A percentile compares a stretch with the other conserved stretches of the same genome.
Conservation (phyloP, 64 coral and sea anemone species). For the Montipora sp. region DNA sequence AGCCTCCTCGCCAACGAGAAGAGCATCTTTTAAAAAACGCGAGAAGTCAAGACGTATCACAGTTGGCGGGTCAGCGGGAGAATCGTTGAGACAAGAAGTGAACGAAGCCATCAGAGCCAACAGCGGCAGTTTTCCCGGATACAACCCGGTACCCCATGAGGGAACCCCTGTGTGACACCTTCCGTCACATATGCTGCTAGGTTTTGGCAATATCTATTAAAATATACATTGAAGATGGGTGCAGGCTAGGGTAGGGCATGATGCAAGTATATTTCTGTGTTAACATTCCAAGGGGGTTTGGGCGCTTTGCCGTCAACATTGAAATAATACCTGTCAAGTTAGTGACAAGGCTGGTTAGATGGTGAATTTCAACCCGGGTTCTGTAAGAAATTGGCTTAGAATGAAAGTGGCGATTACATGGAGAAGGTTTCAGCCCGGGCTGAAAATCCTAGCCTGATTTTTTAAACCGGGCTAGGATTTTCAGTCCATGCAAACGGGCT, state of each 20-base stretch:
- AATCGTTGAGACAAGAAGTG: conserved; percentile 17
- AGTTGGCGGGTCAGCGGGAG: background rate
- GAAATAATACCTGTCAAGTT: too few relatives aligned
- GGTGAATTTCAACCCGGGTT: too few relatives aligned
- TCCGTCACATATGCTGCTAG: background rate
- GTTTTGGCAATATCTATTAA: background rate
- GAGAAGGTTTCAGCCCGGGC: too few relatives aligned
- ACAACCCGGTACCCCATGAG: conserved; percentile 7
- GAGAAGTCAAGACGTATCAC: conserved; percentile 28
- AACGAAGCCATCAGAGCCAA: background rate
- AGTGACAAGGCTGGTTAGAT: too few relatives aligned
- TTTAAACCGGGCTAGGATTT: too few relatives aligned
- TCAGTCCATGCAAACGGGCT: too few relatives aligned
- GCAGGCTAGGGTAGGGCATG: background rate
- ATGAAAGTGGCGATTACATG: too few relatives aligned
- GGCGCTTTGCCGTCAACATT: too few relatives aligned
- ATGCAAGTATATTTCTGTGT: too few relatives aligned
- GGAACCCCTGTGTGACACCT: conserved; percentile 35
- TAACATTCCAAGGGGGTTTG: too few relatives aligned
- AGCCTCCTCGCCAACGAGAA: background rate
- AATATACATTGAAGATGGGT: background rate
- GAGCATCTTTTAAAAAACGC: background rate
- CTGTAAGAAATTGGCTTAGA: too few relatives aligned
- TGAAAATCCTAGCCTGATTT: too few relatives aligned
- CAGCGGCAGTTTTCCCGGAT: background rate